Percentiles rank a stretch among this genome's conserved stretches.
phyloP scores from a whole-genome alignment of 2,113 vertebrate species.

The Lepidothrix coronata region DNA sequence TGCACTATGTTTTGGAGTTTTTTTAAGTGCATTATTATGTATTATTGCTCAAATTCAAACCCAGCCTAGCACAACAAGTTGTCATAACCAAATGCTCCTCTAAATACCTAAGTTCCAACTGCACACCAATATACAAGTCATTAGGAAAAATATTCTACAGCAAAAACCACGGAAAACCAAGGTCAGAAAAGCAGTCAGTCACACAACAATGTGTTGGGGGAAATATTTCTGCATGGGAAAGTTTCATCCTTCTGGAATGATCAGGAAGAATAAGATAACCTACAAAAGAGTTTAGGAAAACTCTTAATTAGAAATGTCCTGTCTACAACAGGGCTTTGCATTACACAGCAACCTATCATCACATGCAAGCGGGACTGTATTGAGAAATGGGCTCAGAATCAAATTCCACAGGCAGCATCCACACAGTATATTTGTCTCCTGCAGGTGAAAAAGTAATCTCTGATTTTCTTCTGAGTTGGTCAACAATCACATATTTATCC shows the following conservation, averaged over 20 bases:
- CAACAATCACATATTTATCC: not conserved
- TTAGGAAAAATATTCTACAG: not conserved
- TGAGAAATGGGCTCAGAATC: not conserved
- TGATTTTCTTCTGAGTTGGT: not conserved
- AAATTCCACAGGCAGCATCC: not conserved
- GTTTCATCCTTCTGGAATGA: not conserved
- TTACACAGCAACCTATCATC: not conserved
- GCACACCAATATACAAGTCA: not conserved
- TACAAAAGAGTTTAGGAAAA: not conserved
- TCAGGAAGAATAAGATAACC: not conserved
- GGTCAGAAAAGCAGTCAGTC: not conserved
- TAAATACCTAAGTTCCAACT: not conserved
- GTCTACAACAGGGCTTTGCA: not conserved
- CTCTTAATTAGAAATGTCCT: not conserved
- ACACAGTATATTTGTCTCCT: not conserved
- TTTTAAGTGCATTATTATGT: not conserved
- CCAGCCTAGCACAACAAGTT: not conserved
- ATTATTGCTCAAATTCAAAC: not conserved
- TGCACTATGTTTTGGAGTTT: too few species aligned
- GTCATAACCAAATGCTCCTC: not conserved
- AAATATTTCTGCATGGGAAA: not conserved
- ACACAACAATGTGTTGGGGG: not conserved
- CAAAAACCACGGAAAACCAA: not conserved
- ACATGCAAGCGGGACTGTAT: not conserved
- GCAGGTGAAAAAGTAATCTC: not conserved